Evolutionary conservation across 2,113 vertebrate genomes (phyloP).

Genomic region (Aix galericulata): DNA sequence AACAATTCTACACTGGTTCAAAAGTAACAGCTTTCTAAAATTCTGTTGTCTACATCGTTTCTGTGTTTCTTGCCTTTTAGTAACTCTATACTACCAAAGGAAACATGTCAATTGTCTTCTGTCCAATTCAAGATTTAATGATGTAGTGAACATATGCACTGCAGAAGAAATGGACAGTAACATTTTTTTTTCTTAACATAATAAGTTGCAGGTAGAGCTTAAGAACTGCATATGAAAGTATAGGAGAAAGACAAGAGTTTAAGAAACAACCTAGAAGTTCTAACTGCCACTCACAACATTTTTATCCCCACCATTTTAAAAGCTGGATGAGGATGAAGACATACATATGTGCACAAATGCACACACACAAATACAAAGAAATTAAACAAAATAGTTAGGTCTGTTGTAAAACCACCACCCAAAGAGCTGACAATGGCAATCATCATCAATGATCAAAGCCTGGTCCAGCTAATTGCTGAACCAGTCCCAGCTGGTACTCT

Average conservation of each 20-base stretch:
- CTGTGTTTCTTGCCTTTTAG: constrained; percentile 11
- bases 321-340: neutral
- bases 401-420: neutral
- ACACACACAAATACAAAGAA: neutral
- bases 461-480: neutral
- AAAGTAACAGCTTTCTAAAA: constrained; percentile 33
- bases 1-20: neutral
- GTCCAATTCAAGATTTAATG: constrained; percentile 28
- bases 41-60: neutral
- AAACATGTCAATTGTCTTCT: constrained; percentile 35
- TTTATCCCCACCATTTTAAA: neutral
- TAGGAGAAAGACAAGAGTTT: neutral
- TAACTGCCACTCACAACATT: neutral
- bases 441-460: neutral
- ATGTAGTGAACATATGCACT: constrained; percentile 21
- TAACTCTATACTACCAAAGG: neutral
- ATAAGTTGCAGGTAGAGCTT: neutral
- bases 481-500: neutral
- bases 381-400: neutral
- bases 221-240: neutral
- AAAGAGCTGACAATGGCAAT: neutral
- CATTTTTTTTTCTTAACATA: neutral
- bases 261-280: neutral
- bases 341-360: rapidly evolving
- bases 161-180: neutral